Conservation (phyloP, 2,888 invertebrate species). For the Lucinisca nassula region DNA sequence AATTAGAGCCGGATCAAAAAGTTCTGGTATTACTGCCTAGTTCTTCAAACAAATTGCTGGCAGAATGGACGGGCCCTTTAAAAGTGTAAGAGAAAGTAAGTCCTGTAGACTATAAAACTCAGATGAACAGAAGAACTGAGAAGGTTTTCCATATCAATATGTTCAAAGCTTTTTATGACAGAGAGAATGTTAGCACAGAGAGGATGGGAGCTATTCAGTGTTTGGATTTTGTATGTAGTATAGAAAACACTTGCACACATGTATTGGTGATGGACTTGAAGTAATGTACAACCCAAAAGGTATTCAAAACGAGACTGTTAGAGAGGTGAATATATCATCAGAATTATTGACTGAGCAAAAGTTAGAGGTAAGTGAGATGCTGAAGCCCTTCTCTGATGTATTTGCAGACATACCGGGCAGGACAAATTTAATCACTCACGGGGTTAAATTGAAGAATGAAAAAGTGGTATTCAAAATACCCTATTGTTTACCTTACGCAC, state of each 20-base stretch:
- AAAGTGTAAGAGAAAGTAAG: not conserved
- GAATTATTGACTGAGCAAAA: no score
- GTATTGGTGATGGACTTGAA: not conserved
- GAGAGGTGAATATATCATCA: no score
- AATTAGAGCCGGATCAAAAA: not conserved
- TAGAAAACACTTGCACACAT: no score
- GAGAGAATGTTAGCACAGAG: not conserved
- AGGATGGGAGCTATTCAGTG: not conserved
- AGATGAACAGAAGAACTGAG: not conserved
- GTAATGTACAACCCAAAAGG: not conserved
- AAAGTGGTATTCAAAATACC: no score
- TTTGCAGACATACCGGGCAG: no score
- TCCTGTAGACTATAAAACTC: constrained; percentile 9
- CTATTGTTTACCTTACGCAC: no score
- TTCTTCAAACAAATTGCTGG: not conserved
- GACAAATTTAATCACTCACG: no score
- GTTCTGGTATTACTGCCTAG: not conserved
- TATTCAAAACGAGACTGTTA: no score
- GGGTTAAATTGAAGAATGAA: no score
- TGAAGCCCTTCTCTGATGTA: no score
- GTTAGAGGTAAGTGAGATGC: no score
- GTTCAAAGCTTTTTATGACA: not conserved
- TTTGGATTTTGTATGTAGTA: not conserved
- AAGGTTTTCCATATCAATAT: constrained; percentile 19
- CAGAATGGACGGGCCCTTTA: not conserved